A percentile compares a stretch with the other conserved stretches of the same genome.
Conservation (phyloP, 1,140 invertebrate genomes). For the Chironomus tepperi region DNA sequence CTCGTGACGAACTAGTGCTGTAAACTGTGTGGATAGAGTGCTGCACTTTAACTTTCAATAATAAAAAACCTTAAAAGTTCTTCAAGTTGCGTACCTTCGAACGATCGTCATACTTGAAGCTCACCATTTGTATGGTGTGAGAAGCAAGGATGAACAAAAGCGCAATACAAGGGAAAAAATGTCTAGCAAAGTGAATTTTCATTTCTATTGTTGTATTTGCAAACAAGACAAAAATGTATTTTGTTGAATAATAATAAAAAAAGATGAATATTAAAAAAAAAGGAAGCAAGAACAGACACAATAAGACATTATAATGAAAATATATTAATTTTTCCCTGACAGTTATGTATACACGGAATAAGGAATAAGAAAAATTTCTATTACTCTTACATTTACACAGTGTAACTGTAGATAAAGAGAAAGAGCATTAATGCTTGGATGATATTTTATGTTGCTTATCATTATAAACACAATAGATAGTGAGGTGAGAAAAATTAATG, state of each 20-base stretch:
- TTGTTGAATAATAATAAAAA: constrained; percentile 5
- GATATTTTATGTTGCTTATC: constrained; percentile 16
- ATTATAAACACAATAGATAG: constrained; percentile 21
- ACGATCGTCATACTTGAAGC: not conserved
- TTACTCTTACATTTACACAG: too few relatives aligned
- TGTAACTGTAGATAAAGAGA: not conserved
- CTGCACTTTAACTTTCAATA: too few relatives aligned
- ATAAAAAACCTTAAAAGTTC: too few relatives aligned
- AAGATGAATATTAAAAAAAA: constrained; percentile 23
- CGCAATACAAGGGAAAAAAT: constrained; percentile 4
- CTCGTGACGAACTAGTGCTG: too few relatives aligned
- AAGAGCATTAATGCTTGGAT: constrained; percentile 3
- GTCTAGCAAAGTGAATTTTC: constrained; percentile 21
- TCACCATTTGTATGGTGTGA: not conserved
- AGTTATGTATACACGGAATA: not conserved
- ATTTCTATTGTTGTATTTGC: not conserved
- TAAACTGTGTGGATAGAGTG: too few relatives aligned
- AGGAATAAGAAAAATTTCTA: not conserved
- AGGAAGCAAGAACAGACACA: constrained; percentile 5
- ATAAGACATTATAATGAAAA: constrained; percentile 23
- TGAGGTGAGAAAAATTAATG: constrained; percentile 22
- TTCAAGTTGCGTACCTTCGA: not conserved
- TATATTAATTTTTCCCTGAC: constrained; percentile 21
- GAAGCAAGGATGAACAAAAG: not conserved
- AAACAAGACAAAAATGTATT: constrained; percentile 19